Evolutionary conservation across 2,888 invertebrate genomes (phyloP).

Genomic region (Nephrotoma guestfalica): DNA sequence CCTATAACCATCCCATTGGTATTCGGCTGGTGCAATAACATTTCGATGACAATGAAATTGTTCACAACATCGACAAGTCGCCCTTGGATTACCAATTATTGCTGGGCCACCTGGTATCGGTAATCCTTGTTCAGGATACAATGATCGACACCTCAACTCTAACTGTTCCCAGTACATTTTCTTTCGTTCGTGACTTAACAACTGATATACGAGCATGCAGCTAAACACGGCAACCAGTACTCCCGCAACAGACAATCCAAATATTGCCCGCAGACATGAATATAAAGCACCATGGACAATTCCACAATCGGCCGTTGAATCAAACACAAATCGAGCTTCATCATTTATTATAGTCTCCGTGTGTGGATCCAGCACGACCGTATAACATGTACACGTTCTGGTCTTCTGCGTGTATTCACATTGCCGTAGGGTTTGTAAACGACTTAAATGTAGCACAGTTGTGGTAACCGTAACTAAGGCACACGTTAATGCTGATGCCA

Average conservation of each 20-base stretch:
- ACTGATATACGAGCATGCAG: slow-evolving; percentile 82
- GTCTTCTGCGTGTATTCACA: slow-evolving; percentile 73
- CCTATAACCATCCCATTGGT: slow-evolving; percentile 39
- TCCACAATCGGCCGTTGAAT: slow-evolving; percentile 73
- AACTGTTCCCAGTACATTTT: slow-evolving; percentile 92
- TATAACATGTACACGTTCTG: slow-evolving; percentile 62
- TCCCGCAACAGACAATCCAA: slow-evolving; percentile 81
- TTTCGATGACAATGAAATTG: slow-evolving; percentile 45
- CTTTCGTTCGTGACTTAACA: slow-evolving; percentile 76
- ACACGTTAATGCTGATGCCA: slow-evolving; percentile 75
- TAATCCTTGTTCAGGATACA: slow-evolving; percentile 40
- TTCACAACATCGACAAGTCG: slow-evolving; percentile 52
- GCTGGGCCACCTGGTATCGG: slow-evolving; percentile 27
- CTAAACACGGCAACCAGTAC: slow-evolving; percentile 84
- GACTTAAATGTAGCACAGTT: slow-evolving; percentile 81
- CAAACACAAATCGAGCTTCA: slow-evolving; percentile 63
- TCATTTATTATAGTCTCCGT: slow-evolving; percentile 43
- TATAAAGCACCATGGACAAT: slow-evolving; percentile 84
- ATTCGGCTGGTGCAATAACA: slow-evolving; percentile 37
- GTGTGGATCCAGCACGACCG: slow-evolving; percentile 52
- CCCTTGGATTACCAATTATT: slow-evolving; percentile 28
- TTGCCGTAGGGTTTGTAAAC: slow-evolving; percentile 70
- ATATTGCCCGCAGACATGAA: slow-evolving; percentile 75
- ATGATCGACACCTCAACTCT: slow-evolving; percentile 65
- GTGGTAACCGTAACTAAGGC: slow-evolving; percentile 75